phyloP scores from a whole-genome alignment of 2,797 vertebrate genomes.

The Acomys russatus region DNA sequence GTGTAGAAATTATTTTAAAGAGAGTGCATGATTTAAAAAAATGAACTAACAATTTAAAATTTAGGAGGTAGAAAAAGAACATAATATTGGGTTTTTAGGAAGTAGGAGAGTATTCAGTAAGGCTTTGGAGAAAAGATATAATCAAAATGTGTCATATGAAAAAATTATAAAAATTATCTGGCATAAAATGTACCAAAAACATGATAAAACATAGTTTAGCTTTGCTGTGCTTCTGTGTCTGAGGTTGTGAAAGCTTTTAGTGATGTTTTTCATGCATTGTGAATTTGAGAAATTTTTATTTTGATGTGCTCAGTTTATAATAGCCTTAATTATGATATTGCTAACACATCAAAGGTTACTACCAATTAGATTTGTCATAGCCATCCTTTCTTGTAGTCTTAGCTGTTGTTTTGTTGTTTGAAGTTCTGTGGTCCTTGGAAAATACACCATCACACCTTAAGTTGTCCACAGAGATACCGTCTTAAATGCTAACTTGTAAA shows the following conservation, averaged over 20 bases:
- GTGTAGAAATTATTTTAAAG: not conserved
- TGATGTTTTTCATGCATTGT: not conserved
- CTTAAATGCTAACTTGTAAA: conserved; percentile 63
- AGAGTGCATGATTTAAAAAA: no score
- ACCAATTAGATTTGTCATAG: conserved; percentile 28
- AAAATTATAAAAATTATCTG: not conserved
- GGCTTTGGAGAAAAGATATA: not conserved
- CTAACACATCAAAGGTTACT: conserved; percentile 63
- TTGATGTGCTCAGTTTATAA: conserved; percentile 72
- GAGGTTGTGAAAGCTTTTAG: not conserved
- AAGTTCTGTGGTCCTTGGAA: not conserved
- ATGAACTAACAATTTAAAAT: not conserved
- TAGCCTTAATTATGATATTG: conserved; percentile 69
- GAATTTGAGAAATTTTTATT: conserved; percentile 39
- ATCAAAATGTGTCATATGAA: not conserved
- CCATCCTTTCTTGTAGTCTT: not conserved
- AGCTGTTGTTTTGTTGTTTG: conserved; percentile 51
- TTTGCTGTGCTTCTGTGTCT: not conserved
- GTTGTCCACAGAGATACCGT: not conserved
- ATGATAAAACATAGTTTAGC: not conserved
- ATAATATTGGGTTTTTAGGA: not conserved
- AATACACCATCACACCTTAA: not conserved
- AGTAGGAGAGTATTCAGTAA: no score
- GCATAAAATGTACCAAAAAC: not conserved
- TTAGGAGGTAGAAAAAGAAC: not conserved